Base-by-base conservation (phyloP, 2,888 invertebrate species). In the Heliothis peltigera region DNA sequence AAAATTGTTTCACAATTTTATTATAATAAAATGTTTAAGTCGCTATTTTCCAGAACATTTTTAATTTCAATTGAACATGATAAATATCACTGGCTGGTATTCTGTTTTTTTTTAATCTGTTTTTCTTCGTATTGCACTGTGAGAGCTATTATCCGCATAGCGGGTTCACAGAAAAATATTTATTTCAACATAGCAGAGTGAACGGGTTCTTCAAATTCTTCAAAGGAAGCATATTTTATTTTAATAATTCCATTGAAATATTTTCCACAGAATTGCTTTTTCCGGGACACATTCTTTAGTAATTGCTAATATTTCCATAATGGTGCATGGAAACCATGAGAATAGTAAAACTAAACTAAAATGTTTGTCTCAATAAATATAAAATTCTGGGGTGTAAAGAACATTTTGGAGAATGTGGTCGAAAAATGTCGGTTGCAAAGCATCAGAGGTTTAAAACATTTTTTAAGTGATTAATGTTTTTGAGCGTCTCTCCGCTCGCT, bases 391-490 rank as follows among this genome's bases (percentile, higher is more conserved):
- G n/a, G 35, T 35, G 46, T 43, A 35, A 28, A 43, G 6, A 46
- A 42, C 18, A 4, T 12, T 55, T 58, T 42, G 44, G 39, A 18
- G 32, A 60, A 63, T 59, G 42, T 60, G 46, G 49, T 43, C 25
- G 46, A 5, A 46, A 58, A 71, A 63, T 63, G 47, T 44, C 18
- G 47, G 47, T 44, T 46, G 58, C 18, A 39, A 71, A 71, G 60
- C 19, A 52, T 63, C n/a, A 7, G 56, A 46, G 51, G 15, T 59
- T 51, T 58, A 48, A n/a, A 58, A 63, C 21, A 10, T 49, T 64
- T 68, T 75, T 70, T 71, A 59, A 22, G 51, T 79, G 78, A 75
- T 75, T 67, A 64, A 80, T 80, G 64, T 75, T 62, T 71, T 69
- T 46, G 49, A 64, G 53, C 60, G 57, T 47, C 17, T 28, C 48